Evolutionary conservation across 2,797 vertebrate genomes (phyloP).

Genomic region (Macropus fuliginosus): DNA sequence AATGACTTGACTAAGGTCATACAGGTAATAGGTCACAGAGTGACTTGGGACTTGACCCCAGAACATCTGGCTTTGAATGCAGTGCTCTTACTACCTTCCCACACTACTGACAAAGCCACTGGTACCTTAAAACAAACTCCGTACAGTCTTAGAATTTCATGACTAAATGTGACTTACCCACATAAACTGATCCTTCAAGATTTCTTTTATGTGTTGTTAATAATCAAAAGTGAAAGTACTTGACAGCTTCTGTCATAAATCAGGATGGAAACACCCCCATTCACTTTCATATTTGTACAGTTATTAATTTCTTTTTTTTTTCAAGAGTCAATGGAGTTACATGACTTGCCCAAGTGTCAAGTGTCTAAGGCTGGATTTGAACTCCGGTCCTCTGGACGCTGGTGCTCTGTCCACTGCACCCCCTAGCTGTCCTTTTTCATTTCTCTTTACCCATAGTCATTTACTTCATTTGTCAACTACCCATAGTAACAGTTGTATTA

Average conservation of each 20-base stretch:
- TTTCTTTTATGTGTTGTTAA: conserved; percentile 43
- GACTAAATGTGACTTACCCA: conserved; percentile 41
- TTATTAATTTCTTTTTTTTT: conserved; percentile 8
- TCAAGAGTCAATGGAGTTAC: background rate
- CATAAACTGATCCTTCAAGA: background rate
- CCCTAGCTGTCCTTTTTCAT: background rate
- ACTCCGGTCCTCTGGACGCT: no score
- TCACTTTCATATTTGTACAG: conserved; percentile 23
- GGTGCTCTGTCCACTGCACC: no score
- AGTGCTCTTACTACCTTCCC: background rate
- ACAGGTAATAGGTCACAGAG: background rate
- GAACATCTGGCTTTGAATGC: background rate
- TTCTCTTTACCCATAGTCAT: conserved; percentile 19
- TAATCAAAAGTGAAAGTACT: conserved; percentile 26
- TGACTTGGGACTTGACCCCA: background rate
- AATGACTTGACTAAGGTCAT: background rate
- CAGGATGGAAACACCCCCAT: background rate
- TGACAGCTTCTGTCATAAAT: conserved; percentile 26
- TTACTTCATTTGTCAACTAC: conserved; percentile 39
- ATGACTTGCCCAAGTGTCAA: no score
- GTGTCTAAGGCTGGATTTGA: no score
- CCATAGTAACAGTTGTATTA: background rate
- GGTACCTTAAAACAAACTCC: conserved; percentile 20
- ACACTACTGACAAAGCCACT: background rate
- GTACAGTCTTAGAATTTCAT: conserved; percentile 38